Evolutionary conservation across 1,140 invertebrate species (phyloP), one percentile per base, ranked within the genome.

Genomic region (Theocolax elegans): DNA sequence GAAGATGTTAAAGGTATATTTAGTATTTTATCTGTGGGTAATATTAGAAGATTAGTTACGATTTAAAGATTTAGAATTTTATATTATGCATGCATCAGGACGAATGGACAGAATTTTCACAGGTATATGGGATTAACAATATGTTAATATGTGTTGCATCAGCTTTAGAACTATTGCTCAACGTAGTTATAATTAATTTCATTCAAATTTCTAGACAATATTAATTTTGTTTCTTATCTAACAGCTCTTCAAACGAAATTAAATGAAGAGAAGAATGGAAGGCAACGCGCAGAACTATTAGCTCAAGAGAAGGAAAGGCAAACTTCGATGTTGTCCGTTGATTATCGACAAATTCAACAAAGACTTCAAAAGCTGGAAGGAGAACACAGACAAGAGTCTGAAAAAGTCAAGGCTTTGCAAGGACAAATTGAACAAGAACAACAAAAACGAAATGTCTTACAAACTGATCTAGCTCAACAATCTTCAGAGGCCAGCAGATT

Each of bases 261-360:
- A 48, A 96, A 95, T 76, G 95, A 97, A 81, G 95, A 97, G 80
- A 96, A 96, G 80, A 89, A 87, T 51, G 90, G 91, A 0, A 87
- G 95, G 58, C 93, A 96, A 79, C 92, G 93, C 69, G 91, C 94
- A 0, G 95, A 97, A 79, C 88, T 92, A 42, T 89, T 90, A 23
- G 91, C 91, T 9, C 94, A 98, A 81, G 95, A 97, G 79, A 95
- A 95, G 76, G 96, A 98, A 81, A 88, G 97, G 9, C 94, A 97
- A 81, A 93, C 97, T 78, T 97, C 94, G 7, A 97, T 97, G 92
- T 85, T 98, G 1, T 93, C 92, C 17, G 94, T 98, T 4, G 97
- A 98, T 83, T 95, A 97, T 80, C 87, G 94, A 9, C 96, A 97
- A 85, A 93, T 97, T 72, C 93, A 96, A 77, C 92, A 97, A 77